Evolutionary conservation across 2,888 invertebrate species (phyloP), one percentile per base, ranked within the genome.

Genomic region (Tenthredo livida): DNA sequence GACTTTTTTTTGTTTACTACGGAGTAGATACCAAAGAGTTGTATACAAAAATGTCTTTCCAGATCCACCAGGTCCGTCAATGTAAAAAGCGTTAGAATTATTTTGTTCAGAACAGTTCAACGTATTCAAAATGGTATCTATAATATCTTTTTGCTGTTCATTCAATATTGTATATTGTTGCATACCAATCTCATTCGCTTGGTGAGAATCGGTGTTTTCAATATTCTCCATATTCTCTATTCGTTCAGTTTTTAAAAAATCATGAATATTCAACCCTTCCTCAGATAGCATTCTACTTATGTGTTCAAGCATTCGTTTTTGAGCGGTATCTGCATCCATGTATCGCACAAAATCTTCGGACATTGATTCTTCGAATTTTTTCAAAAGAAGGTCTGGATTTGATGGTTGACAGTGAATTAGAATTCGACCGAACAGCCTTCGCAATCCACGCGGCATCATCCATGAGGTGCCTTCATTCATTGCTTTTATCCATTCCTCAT

Each of bases 391-490:
- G 54, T 85, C 17, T 2, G 89, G 88, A 86, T 89, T 77, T 2
- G 84, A 33, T 2, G 90, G 87, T 50, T 88, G 84, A 75, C 88
- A 87, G 77, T 87, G 89, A 78, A 87, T 86, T 17, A 89, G 86
- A 77, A 92, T 89, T 75, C 87, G 84, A 10, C 90, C 90, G 87
- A 92, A 92, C 9, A 92, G 85, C 33, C 87, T 77, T 78, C 92
- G 86, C 70, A 93, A 86, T 86, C 88, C 85, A 65, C 54, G 40
- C 21, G 87, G 86, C 87, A 86, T 86, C 86, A 88, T 87, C 78
- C 82, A 86, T 21, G 80, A 58, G 21, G 82, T 70, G 21, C 85
- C 85, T 75, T 85, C 85, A 10, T 86, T 84, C 21, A 87, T 85
- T 72, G 86, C 86, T 84, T 82, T 75, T 65, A 37, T 84, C 87